A percentile compares a stretch with the other conserved stretches of the same genome.
Conservation (phyloP, 1,140 invertebrate species). For the Drosophila pachea region DNA sequence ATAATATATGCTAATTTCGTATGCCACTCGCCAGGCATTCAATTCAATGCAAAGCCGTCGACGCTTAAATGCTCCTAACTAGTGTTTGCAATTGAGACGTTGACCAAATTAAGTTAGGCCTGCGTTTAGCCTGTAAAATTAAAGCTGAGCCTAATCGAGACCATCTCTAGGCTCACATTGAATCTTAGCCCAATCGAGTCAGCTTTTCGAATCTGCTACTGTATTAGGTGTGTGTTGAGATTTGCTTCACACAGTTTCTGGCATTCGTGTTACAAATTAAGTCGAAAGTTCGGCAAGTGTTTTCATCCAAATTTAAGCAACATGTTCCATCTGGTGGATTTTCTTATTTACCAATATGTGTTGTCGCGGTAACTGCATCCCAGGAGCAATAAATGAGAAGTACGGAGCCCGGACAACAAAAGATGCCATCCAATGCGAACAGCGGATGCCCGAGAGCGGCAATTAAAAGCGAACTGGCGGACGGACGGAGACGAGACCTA, state of each 20-base stretch:
- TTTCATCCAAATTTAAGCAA: constrained; percentile 28
- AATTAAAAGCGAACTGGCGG: too few relatives aligned
- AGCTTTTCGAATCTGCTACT: too few relatives aligned
- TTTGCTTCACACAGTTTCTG: too few relatives aligned
- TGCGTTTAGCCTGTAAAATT: too few relatives aligned
- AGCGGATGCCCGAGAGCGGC: too few relatives aligned
- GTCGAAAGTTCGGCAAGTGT: constrained; percentile 17
- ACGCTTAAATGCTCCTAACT: constrained; percentile 28
- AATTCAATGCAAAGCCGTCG: constrained; percentile 48
- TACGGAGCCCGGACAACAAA: constrained; percentile 25
- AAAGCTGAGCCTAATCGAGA: not conserved
- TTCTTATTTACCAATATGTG: constrained; percentile 28
- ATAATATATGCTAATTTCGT: constrained; percentile 74
- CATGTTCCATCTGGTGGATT: constrained; percentile 31
- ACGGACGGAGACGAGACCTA: too few relatives aligned
- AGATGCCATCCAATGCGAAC: constrained; percentile 51
- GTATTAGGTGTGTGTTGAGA: too few relatives aligned
- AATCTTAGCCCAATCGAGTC: too few relatives aligned
- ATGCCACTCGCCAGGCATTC: constrained; percentile 32
- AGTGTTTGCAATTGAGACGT: constrained; percentile 19
- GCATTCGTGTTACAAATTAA: not conserved
- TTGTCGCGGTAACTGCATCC: not conserved
- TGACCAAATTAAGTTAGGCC: not conserved
- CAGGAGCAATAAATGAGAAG: not conserved
- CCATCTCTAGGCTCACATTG: too few relatives aligned